Percentiles rank a stretch among this genome's conserved stretches.
These are phyloP conservation scores for Naja naja DNA, from an alignment of 2,113 vertebrate genomes.

Conservation along the genomic window DNA sequence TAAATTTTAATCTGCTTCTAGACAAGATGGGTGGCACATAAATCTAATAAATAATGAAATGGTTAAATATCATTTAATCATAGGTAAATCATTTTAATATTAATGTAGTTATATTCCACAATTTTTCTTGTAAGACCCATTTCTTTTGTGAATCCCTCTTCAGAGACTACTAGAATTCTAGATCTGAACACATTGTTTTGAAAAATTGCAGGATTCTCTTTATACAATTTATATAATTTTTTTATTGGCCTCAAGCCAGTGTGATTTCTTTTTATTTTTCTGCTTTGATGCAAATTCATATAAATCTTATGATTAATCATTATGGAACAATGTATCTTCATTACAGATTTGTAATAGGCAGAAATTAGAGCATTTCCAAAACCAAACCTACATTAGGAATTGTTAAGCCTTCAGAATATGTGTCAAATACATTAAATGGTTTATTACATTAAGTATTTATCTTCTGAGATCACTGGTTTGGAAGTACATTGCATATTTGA, in stretches of 20 bases:
- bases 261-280: neutral
- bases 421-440: neutral
- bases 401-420: neutral
- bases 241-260: too few relatives aligned
- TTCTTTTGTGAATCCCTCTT: neutral
- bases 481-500: neutral
- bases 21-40: neutral
- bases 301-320: neutral
- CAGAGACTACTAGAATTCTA: neutral
- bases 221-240: neutral
- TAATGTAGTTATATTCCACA: neutral
- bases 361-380: neutral
- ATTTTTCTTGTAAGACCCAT: neutral
- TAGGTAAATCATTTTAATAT: neutral
- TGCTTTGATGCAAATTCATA: neutral
- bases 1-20: neutral
- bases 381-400: neutral
- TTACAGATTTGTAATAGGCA: neutral
- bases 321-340: neutral
- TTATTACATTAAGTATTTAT: neutral
- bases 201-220: neutral
- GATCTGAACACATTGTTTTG: neutral
- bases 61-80: neutral
- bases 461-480: neutral
- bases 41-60: neutral